phyloP scores from a whole-genome alignment of 2,888 invertebrate species.

The Miltochrista miniata region DNA sequence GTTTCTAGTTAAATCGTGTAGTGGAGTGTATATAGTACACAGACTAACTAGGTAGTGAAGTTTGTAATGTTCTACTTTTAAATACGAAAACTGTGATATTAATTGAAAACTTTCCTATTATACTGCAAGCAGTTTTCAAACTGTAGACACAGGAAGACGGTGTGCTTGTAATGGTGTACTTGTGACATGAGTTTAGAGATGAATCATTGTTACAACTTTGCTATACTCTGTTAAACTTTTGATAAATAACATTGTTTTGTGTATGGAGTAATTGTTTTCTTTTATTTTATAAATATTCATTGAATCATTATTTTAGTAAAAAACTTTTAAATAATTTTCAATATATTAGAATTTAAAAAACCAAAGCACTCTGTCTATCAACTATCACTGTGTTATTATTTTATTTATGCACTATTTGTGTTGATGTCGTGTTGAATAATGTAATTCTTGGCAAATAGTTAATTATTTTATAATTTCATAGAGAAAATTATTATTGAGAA shows the following conservation, averaged over 20 bases:
- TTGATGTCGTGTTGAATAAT: not conserved
- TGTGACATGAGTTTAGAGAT: constrained; percentile 30
- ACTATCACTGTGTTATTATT: constrained; percentile 1
- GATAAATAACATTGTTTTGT: constrained; percentile 33
- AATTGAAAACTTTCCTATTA: constrained; percentile 77
- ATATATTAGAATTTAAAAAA: too few relatives aligned
- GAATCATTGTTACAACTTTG: constrained; percentile 34
- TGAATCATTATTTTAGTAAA: too few relatives aligned
- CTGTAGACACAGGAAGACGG: constrained; percentile 56
- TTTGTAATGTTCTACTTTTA: constrained; percentile 78
- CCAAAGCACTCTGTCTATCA: too few relatives aligned
- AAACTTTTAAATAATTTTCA: too few relatives aligned
- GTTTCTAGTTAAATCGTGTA: constrained; percentile 80
- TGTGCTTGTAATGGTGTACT: constrained; percentile 28
- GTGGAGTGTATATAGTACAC: constrained; percentile 64
- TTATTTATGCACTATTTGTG: not conserved
- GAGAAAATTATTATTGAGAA: too few relatives aligned
- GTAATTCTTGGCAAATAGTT: not conserved
- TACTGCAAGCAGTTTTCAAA: constrained; percentile 59
- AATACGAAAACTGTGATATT: constrained; percentile 83
- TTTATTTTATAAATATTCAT: constrained; percentile 13
- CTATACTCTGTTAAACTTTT: constrained; percentile 34
- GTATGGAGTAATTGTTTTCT: constrained; percentile 24
- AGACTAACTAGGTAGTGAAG: constrained; percentile 46
- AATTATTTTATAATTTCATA: not conserved